Evolutionary conservation across 2,797 vertebrate species (phyloP).

Genomic region (Esox lucius): DNA sequence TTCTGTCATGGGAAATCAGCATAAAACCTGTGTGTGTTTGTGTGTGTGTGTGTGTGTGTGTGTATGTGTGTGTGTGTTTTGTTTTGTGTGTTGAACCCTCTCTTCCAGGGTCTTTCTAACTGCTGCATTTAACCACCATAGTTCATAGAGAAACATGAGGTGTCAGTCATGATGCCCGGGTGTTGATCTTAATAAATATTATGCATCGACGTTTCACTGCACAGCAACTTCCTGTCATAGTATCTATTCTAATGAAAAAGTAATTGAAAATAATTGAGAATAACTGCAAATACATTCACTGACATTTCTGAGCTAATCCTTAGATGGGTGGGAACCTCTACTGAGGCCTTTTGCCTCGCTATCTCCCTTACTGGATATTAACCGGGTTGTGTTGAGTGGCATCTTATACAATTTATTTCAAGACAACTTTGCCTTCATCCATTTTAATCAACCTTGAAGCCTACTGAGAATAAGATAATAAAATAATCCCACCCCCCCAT

Average conservation of each 20-base stretch:
- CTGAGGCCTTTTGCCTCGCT: not conserved
- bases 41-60: not conserved
- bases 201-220: not conserved
- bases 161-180: not conserved
- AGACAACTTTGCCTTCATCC: not conserved
- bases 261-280: not conserved
- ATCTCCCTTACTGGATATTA: not conserved
- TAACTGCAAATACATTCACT: not conserved
- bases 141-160: not conserved
- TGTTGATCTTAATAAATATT: not conserved
- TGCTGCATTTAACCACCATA: not conserved
- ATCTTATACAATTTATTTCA: not conserved
- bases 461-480: slow-evolving; percentile 37
- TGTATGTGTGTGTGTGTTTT: not conserved
- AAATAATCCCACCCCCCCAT: slow-evolving; percentile 29
- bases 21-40: not conserved
- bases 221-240: not conserved
- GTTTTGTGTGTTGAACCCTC: too few species aligned
- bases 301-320: not conserved
- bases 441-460: slow-evolving; percentile 31
- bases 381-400: not conserved
- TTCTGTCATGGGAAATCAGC: not conserved
- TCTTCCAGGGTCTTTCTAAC: too few species aligned
- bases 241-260: not conserved
- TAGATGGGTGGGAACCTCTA: not conserved